These are phyloP conservation scores for Drosophila phalerata DNA, from an alignment of 2,888 invertebrate genomes.

Conservation along the genomic window DNA sequence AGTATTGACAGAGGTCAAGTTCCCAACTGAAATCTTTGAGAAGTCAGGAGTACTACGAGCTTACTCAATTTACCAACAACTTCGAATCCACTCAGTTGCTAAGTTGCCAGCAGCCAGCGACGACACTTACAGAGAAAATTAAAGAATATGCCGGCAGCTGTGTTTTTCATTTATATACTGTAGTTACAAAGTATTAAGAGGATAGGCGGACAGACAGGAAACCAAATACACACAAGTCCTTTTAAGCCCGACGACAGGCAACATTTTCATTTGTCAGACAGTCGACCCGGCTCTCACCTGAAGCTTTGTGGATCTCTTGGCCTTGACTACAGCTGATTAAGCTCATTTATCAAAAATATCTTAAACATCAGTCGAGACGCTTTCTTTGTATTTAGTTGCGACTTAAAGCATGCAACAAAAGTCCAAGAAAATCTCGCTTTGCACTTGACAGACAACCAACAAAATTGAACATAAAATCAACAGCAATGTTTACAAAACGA, in stretches of 20 bases:
- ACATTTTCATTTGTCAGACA: constrained; percentile 47
- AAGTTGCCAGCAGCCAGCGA: neutral
- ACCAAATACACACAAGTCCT: constrained; percentile 24
- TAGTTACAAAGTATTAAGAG: constrained; percentile 8
- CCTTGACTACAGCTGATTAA: constrained; percentile 68
- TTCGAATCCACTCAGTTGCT: constrained; percentile 11
- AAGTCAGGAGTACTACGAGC: neutral
- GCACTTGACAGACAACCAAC: neutral
- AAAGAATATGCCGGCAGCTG: constrained; percentile 34
- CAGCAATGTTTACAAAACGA: constrained; percentile 34
- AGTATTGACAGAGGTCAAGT: no score
- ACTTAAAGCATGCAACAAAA: constrained; percentile 36
- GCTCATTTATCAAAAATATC: constrained; percentile 59
- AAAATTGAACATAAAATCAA: neutral
- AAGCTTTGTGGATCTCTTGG: constrained; percentile 18
- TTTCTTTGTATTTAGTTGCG: constrained; percentile 21
- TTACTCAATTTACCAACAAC: constrained; percentile 1
- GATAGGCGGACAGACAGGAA: constrained; percentile 1
- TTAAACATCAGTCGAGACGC: constrained; percentile 13
- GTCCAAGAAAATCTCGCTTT: neutral
- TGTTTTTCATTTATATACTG: constrained; percentile 38
- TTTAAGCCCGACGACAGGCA: constrained; percentile 41
- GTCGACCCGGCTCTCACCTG: constrained; percentile 27
- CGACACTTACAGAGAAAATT: constrained; percentile 25
- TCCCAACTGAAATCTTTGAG: constrained; percentile 1